phyloP scores from a whole-genome alignment of 1,140 invertebrate genomes.

The Cydia strobilella region DNA sequence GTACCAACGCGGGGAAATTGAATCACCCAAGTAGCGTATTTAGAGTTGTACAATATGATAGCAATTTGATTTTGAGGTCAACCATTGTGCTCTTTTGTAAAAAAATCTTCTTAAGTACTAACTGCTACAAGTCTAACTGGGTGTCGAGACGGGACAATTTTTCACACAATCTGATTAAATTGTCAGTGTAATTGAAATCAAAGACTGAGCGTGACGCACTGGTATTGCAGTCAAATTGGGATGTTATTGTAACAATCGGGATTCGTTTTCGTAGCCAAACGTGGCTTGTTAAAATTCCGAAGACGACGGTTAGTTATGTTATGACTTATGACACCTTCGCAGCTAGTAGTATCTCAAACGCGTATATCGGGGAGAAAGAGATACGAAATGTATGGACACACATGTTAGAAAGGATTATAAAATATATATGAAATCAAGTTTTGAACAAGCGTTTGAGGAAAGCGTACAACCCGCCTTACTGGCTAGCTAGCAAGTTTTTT shows the following conservation, averaged over 20 bases:
- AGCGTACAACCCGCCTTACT: too few relatives aligned
- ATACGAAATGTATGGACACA: neutral
- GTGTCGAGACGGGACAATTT: too few relatives aligned
- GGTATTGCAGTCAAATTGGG: neutral
- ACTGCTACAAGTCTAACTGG: too few relatives aligned
- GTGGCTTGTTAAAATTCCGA: constrained; percentile 57
- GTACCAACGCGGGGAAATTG: constrained; percentile 48
- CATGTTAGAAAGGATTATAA: neutral
- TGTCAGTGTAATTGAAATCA: too few relatives aligned
- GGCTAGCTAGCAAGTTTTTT: too few relatives aligned
- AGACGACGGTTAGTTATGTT: constrained; percentile 50
- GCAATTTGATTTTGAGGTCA: neutral
- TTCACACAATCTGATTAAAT: too few relatives aligned
- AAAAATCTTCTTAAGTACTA: too few relatives aligned
- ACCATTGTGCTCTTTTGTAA: neutral
- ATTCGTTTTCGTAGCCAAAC: constrained; percentile 36
- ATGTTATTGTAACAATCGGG: neutral
- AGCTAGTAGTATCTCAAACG: neutral
- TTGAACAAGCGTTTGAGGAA: too few relatives aligned
- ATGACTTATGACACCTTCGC: constrained; percentile 40
- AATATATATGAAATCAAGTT: too few relatives aligned
- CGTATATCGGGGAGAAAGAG: neutral
- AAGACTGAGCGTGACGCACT: too few relatives aligned
- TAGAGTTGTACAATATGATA: neutral
- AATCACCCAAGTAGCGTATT: constrained; percentile 38